Evolutionary conservation across 2,888 invertebrate genomes (phyloP), one percentile per base, ranked within the genome.

Genomic region (Morpho deidamia): DNA sequence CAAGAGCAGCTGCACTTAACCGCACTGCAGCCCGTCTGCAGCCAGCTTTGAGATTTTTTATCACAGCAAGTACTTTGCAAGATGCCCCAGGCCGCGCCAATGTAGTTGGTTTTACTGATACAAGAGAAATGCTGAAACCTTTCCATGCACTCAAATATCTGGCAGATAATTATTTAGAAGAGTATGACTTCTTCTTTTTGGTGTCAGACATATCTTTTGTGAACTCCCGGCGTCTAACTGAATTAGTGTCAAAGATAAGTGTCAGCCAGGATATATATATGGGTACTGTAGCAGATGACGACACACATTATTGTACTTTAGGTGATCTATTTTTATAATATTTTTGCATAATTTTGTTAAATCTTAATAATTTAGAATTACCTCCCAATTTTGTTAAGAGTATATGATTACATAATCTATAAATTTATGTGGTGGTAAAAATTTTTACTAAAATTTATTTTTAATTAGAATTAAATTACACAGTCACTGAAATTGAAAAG

Each of bases 141-240:
- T 96, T 97, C 79, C 96, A 97, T 74, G 93, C 95, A 12, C 90
- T 98, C 43, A 97, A 97, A 76, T 98, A 97, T 76, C 93, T 98
- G 9, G 94, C 94, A 0, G 97, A 97, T 67, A 96, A 96, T 76
- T 97, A 95, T 82, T 84, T 95, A 37, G 95, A 97, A 67, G 95
- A 95, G 67, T 99, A 95, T 80, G 97, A 99, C 81, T 99, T 96
- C 87, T 98, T 97, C 85, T 95, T 96, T 76, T 88, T 99, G 47
- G 92, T 95, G 44, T 94, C 95, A 42, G 99, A 99, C 80, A 91
- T 92, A 7, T 94, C 95, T 1, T 99, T 95, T 75, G 91, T 99
- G 49, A 95, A 98, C 77, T 95, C 95, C 0, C 92, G 95, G 44
- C 92, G 92, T 51, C 83, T 99, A 45, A 87, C 92, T 32, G 91